Evolutionary conservation across 1,140 invertebrate genomes (phyloP), one percentile per base, ranked within the genome.

Genomic region (Monomorium pharaonis): DNA sequence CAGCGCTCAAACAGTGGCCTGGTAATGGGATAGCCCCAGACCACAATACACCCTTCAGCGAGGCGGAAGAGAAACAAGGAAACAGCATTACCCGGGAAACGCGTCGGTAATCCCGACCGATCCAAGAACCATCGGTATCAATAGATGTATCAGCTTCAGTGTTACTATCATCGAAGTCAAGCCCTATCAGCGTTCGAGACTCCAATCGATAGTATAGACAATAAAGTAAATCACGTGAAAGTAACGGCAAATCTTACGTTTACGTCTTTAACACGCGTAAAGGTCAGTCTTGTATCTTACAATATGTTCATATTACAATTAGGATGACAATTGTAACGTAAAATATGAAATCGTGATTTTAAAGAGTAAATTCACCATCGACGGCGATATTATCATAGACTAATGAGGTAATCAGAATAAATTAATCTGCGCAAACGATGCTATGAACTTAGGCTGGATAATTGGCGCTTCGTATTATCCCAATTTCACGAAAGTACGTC

Each of bases 61-160:
- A 91, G 89, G 92, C 92, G 93, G 92, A 94, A 94, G 93, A 93
- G 94, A 93, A 94, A 95, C 94, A 94, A 93, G 93, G 91, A 93
- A 94, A 94, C 84, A 90, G 93, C 94, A 95, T 94, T 95, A 95
- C 88, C 89, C 88, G 84, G 90, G 87, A 93, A 94, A 93, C 91
- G 91, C 92, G 89, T 63, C 85, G 74, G 92, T 89, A 91, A 91
- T 92, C 91, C 91, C 88, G 90, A 87, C 85, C 89, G 75, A 86
- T 93, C 83, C 89, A 89, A 91, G 91, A 89, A 91, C 86, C 81
- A 91, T 85, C 86, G 75, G 74, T 87, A 62, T 85, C 70, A 56
- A 86, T 86, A 67, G 78, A 72, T 87, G 86, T 84, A 86, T 74
- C 86, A 89, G 86, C 87, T 91, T 90, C 85, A 87, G 67, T 87